These are phyloP conservation scores for Drosophila punjabiensis DNA, from an alignment of 1,140 invertebrate species.

Conservation along the genomic window DNA sequence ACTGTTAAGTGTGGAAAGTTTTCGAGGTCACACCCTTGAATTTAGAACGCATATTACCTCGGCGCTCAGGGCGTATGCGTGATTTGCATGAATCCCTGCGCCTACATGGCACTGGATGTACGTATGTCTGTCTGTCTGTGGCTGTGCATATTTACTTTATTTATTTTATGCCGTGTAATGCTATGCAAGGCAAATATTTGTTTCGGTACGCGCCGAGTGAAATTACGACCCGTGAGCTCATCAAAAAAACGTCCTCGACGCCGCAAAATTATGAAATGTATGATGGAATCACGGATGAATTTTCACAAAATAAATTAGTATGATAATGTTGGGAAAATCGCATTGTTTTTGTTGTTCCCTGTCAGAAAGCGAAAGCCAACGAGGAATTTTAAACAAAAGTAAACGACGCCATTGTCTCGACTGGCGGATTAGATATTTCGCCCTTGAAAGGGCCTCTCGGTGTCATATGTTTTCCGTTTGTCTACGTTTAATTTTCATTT, in stretches of 20 bases:
- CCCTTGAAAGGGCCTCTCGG: slow-evolving; percentile 15
- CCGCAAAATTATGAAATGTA: slow-evolving; percentile 65
- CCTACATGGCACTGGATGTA: slow-evolving; percentile 3
- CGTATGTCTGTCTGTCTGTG: not conserved
- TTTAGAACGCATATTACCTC: slow-evolving; percentile 2
- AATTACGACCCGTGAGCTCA: slow-evolving; percentile 74
- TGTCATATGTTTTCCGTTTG: slow-evolving; percentile 54
- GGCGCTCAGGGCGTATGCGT: slow-evolving; percentile 46
- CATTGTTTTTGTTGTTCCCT: slow-evolving; percentile 41
- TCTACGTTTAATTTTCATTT: slow-evolving; percentile 72
- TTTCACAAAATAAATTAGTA: slow-evolving; percentile 78
- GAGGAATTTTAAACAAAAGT: slow-evolving; percentile 36
- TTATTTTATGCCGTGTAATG: slow-evolving; percentile 62
- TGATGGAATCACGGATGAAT: slow-evolving; percentile 68
- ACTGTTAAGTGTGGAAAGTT: not conserved
- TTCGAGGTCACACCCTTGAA: slow-evolving; percentile 1
- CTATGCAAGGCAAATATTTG: slow-evolving; percentile 71
- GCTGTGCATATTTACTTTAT: slow-evolving; percentile 35
- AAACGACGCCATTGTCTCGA: slow-evolving; percentile 26
- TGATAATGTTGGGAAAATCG: slow-evolving; percentile 29
- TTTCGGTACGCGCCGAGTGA: slow-evolving; percentile 45
- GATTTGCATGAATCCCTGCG: slow-evolving; percentile 58
- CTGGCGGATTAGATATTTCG: slow-evolving; percentile 57
- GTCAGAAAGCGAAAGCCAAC: slow-evolving; percentile 10
- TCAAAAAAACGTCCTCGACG: slow-evolving; percentile 58